Evolutionary conservation across 1,140 invertebrate species (phyloP).

Genomic region (Tyrophagus putrescentiae): DNA sequence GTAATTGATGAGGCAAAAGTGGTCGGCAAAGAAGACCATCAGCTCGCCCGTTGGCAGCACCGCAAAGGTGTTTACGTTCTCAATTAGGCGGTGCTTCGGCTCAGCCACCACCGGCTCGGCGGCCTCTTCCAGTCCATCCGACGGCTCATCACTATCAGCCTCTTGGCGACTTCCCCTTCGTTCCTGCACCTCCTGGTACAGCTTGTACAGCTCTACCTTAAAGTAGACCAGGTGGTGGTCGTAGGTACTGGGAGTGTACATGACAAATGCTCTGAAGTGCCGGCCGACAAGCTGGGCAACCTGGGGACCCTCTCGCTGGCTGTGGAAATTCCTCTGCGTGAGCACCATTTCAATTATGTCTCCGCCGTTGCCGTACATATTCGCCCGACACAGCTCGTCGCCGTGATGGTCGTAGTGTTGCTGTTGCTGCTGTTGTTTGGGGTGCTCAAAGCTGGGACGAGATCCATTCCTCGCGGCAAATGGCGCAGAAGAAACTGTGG

Average conservation of each 20-base stretch:
- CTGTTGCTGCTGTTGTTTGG: too few relatives aligned
- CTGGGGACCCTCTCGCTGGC: not conserved
- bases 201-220: not conserved
- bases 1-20: not conserved
- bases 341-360: slow-evolving; percentile 1
- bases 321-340: not conserved
- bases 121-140: not conserved
- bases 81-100: not conserved
- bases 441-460: too few relatives aligned
- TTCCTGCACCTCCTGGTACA: not conserved
- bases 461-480: too few relatives aligned
- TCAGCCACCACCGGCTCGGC: not conserved
- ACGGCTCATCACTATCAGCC: not conserved
- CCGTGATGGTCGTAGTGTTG: too few relatives aligned
- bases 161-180: too few relatives aligned
- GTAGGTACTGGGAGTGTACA: not conserved
- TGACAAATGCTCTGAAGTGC: not conserved
- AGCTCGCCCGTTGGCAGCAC: not conserved
- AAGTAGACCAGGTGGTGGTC: not conserved
- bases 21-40: not conserved
- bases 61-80: not conserved
- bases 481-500: too few relatives aligned
- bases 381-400: not conserved
- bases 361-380: not conserved
- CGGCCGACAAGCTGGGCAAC: not conserved